A percentile compares a stretch with the other conserved stretches of the same genome.
Conservation (phyloP, 1,140 invertebrate genomes). For the Aphis craccivora region DNA sequence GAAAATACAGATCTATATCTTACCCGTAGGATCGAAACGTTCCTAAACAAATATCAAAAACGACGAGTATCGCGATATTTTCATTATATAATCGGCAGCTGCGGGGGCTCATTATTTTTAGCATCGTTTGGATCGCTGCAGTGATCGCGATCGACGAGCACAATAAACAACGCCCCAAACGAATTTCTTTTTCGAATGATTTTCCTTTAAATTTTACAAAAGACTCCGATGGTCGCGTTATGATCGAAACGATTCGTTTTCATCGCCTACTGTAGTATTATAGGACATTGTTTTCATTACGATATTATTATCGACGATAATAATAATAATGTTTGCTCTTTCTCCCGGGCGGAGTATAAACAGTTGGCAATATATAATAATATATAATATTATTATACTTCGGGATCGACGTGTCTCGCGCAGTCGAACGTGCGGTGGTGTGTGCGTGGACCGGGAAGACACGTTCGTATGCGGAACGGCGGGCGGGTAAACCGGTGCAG, state of each 20-base stretch:
- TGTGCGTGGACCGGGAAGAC: slow-evolving; percentile 27
- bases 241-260: background rate
- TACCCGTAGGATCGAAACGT: too few species aligned
- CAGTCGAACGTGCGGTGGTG: background rate
- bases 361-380: background rate
- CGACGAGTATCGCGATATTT: too few species aligned
- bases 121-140: too few species aligned
- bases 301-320: background rate
- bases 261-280: background rate
- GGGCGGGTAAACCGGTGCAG: slow-evolving; percentile 1
- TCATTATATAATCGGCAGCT: too few species aligned
- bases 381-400: background rate
- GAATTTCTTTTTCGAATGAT: background rate
- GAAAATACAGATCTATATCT: too few species aligned
- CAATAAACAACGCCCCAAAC: too few species aligned
- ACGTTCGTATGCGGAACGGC: background rate
- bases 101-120: too few species aligned
- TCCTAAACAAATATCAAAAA: too few species aligned
- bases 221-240: background rate
- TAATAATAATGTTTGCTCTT: background rate
- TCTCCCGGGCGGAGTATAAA: background rate
- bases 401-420: background rate
- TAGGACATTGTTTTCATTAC: background rate
- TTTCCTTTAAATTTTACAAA: background rate
- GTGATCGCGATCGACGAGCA: too few species aligned